phyloP scores from a whole-genome alignment of 2,113 vertebrate species.

The Seriola aureovittata region DNA sequence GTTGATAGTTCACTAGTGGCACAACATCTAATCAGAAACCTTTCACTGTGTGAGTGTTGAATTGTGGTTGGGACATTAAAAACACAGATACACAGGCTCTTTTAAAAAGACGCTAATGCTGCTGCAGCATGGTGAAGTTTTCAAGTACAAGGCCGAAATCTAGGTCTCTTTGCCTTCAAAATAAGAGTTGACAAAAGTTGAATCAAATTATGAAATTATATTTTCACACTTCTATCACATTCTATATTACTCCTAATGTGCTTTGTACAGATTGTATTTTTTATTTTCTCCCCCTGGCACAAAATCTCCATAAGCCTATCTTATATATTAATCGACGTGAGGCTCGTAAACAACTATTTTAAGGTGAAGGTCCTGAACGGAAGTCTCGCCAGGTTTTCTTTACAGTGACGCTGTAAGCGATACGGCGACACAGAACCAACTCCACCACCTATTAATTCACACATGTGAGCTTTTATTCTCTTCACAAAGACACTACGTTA shows the following conservation, averaged over 20 bases:
- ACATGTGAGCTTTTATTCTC: not conserved
- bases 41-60: no score
- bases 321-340: not conserved
- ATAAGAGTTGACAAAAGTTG: constrained; percentile 4
- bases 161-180: not conserved
- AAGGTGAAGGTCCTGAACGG: constrained; percentile 11
- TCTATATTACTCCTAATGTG: not conserved
- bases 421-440: not conserved
- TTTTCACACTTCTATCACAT: no score
- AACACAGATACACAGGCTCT: not conserved
- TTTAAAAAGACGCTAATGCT: not conserved
- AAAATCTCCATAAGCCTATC: not conserved
- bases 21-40: not conserved
- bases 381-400: not conserved
- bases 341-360: not conserved
- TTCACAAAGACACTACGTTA: fast-evolving
- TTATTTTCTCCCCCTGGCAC: not conserved
- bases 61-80: no score
- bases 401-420: not conserved
- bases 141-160: not conserved
- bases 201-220: not conserved
- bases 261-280: not conserved
- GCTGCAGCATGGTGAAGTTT: not conserved
- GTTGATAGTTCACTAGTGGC: not conserved
- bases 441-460: not conserved